Base-by-base conservation (phyloP, 2,888 invertebrate genomes). In the Neelides folsomi region DNA sequence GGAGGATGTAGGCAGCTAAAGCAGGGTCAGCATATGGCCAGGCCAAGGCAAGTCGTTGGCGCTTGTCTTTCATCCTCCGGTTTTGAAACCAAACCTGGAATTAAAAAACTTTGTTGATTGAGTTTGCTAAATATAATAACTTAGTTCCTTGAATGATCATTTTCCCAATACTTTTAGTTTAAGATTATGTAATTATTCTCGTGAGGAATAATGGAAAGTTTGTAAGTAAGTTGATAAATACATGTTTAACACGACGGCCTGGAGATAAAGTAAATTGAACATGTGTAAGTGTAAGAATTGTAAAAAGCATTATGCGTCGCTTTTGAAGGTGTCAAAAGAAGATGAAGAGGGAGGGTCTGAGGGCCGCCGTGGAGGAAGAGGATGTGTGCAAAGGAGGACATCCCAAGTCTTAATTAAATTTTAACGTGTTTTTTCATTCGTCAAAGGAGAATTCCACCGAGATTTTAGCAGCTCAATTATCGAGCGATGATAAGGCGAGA, bases 1-100 rank as follows among this genome's bases (percentile, higher is more conserved):
- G 92, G 1, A 92, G 77, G 8, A 94, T 78, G 36, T 92, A 85
- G 2, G 93, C 93, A 5, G 93, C 92, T 66, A 95, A 81, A 0
- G 89, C 83, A 0, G 94, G 93, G 67, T 95, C 94, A 0, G 87
- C 84, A 71, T 92, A 90, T 0, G 94, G 94, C 94, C 95, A 95
- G 0, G 88, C 84, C 63, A 94, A 81, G 1, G 93, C 88, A 70
- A 93, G 83, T 13, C 92, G 77, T 68, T 97, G 95, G 0, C 97
- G 79, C 67, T 98, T 97, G 74, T 97, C 95, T 69, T 97, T 93
- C 92, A 93, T 93, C 49, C 93, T 76, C 36, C 93, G 78, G 70
- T 93, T 93, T 77, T 93, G 93, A 71, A 98, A 98, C 97, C 97
- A 97, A 16, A 92, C 89, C 88, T 89, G 77, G 2, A 71, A 56